Base-by-base conservation (phyloP, 92 coral and sea anemone species). In the Zoanthus sansibaricus region DNA sequence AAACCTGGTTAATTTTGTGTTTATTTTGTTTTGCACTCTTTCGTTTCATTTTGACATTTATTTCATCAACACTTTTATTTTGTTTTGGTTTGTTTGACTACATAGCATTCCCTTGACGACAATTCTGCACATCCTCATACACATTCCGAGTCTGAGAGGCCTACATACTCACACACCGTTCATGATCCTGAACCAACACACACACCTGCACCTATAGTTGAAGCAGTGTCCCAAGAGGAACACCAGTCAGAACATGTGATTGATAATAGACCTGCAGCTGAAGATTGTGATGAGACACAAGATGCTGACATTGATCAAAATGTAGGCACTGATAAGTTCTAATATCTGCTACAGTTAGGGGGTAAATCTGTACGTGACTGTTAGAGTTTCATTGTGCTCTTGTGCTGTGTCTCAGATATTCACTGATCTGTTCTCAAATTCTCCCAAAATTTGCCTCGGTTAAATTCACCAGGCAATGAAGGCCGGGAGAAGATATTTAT, bases 71-170 rank as follows among this genome's bases (percentile, higher is more conserved):
- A 32, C 5, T 12, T 52, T 45, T 58, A 21, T 78, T 46, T 47
- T 79, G 1, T 79, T 79, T 80, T 80, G 75, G 89, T 94, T 89
- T 92, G 91, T 93, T 90, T 91, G 82, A 87, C 86, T 91, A 93
- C 68, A 59, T 91, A 94, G 98, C 98, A 90, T 84, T 92, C 94
- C 94, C 89, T 59, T 78, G 95, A 73, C 16, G 88, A 85, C 83
- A 46, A 71, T 80, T 66, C 85, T 46, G 45, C 20, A 70, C 56
- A 62, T 11, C 21, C 9, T 37, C 85, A 70, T 42, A 66, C 74
- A 64, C 44, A 64, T 32, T 64, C 61, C 51, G 62, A 51, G 37
- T 64, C 61, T 76, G 44, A 20, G 37, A 69, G 67, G 49, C 44
- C 80, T 76, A 25, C 80, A 51, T 48, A 55, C 51, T 49, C 80